Evolutionary conservation across 2,113 vertebrate genomes (phyloP).

Genomic region (Nestor notabilis): DNA sequence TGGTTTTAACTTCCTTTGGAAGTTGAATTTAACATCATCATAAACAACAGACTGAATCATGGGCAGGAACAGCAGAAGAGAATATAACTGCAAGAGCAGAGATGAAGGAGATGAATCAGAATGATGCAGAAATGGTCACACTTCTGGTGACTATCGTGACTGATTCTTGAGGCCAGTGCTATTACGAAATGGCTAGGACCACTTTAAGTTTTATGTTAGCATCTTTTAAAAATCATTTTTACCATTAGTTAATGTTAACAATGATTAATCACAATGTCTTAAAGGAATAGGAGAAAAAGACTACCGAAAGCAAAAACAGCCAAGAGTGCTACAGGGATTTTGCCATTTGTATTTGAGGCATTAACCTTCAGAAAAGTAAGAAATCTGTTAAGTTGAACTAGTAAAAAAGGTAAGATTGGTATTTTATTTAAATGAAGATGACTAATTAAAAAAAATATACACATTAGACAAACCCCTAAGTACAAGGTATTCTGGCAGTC

Average conservation of each 20-base stretch:
- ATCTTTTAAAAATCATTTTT: background rate
- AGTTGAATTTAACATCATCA: background rate
- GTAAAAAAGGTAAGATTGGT: background rate
- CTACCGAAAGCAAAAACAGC: background rate
- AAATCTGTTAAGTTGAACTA: background rate
- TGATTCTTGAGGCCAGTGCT: background rate
- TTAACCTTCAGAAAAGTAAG: background rate
- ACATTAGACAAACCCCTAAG: background rate
- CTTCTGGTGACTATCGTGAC: background rate
- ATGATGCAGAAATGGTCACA: background rate
- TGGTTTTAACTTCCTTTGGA: background rate
- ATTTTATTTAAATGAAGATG: background rate
- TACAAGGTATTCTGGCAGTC: background rate
- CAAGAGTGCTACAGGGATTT: background rate
- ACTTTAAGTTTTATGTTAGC: background rate
- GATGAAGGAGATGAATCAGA: background rate
- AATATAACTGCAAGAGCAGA: background rate
- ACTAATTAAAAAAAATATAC: background rate
- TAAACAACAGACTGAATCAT: background rate
- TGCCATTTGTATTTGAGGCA: background rate
- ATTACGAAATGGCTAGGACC: slow-evolving; percentile 9
- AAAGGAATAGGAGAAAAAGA: background rate
- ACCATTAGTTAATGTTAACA: background rate
- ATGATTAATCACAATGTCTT: background rate
- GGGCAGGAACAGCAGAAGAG: background rate